Evolutionary conservation across 2,888 invertebrate genomes (phyloP), one percentile per base, ranked within the genome.

Genomic region (Trisateles emortualis): DNA sequence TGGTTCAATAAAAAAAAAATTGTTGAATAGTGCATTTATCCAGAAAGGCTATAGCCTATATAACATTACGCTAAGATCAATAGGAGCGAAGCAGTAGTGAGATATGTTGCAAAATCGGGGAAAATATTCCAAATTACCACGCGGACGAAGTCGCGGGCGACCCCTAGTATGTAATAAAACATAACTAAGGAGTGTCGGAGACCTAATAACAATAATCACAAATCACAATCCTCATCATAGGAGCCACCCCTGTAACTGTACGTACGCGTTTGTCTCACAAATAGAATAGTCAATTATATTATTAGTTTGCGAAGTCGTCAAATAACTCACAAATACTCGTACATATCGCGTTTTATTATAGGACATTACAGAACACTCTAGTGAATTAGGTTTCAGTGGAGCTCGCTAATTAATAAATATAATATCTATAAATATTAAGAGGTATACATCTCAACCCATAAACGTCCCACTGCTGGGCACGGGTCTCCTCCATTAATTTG

Each of bases 241-340:
- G n/a, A 29, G 9, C 29, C 33, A 33, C 14, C 10, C 14, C 22
- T 24, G 17, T 33, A 10, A n/a, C 39, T 22, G 10, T 3, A 17
- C 16, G 36, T n/a, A 2, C 0, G n/a, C 36, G n/a, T 19, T 33
- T 8, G n/a, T 19, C 24, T 16, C 26, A 42, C 17, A 42, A 49
- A 49, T 29, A 49, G 16, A 26, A 2, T 13, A 11, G 29, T 42
- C 36, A 2, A 49, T 49, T 42, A 49, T 29, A 49, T 36, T 26
- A 49, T 42, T 42, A 42, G 35, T 42, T 42, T 13, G 35, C 49
- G 29, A 49, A 49, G 35, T 49, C 35, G 36, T 49, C 9, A 42
- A 49, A 49, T 49, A 49, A 49, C 49, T 49, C 36, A 45, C 13
- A 4, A 33, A 33, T 41, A 36, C 14, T 36, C 35, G 1, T 35